These are phyloP conservation scores for Perizoma flavofasciatum DNA, from an alignment of 2,888 invertebrate species.

Conservation along the genomic window DNA sequence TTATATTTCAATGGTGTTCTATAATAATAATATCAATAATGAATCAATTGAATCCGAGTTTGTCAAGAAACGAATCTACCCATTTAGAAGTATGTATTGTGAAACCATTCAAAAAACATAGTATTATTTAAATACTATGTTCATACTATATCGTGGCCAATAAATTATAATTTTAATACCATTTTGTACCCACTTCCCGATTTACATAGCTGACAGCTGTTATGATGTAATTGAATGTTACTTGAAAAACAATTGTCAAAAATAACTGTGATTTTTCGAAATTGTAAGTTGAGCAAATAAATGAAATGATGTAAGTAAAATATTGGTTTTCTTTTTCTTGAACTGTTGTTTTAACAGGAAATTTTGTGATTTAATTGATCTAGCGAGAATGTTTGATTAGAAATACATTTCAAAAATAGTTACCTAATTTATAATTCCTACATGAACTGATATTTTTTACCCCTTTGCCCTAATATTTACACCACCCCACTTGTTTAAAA, in stretches of 20 bases:
- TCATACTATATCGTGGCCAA: constrained; percentile 73
- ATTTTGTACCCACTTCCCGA: constrained; percentile 81
- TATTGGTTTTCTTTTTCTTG: constrained; percentile 25
- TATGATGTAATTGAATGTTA: constrained; percentile 75
- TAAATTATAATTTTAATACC: constrained; percentile 79
- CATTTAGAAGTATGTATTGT: constrained; percentile 56
- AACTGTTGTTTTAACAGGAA: no score
- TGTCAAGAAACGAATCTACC: constrained; percentile 57
- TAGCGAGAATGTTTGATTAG: no score
- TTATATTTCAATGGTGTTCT: constrained; percentile 39
- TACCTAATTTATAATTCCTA: no score
- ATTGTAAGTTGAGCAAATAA: constrained; percentile 84
- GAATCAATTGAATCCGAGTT: constrained; percentile 46
- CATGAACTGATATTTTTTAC: no score
- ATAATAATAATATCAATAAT: constrained; percentile 38
- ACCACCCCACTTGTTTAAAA: no score
- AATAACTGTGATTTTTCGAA: constrained; percentile 83
- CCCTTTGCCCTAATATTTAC: no score
- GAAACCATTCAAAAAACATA: constrained; percentile 68
- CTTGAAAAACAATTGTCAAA: constrained; percentile 74
- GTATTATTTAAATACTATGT: constrained; percentile 51
- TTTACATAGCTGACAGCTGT: constrained; percentile 76
- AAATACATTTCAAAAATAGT: no score
- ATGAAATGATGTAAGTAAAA: constrained; percentile 67
- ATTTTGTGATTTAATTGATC: neutral